These are phyloP conservation scores for Branchipolynoe longqiensis DNA, from an alignment of 2,888 invertebrate genomes.

Conservation along the genomic window DNA sequence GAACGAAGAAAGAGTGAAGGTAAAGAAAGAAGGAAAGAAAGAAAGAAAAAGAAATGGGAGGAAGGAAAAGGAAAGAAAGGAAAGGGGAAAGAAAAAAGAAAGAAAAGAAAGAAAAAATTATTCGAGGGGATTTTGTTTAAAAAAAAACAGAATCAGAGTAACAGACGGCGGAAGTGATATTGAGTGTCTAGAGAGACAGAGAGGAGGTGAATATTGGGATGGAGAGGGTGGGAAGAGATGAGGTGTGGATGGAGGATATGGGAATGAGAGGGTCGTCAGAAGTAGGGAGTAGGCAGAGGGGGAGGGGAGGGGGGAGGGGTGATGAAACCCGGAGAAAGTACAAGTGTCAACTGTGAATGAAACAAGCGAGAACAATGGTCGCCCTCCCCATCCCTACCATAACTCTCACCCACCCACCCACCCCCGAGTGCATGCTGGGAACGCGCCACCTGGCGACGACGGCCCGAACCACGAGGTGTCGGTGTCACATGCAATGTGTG, in stretches of 20 bases:
- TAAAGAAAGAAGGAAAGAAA: not conserved
- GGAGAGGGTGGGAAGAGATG: no score
- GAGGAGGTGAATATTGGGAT: no score
- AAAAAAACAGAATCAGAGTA: no score
- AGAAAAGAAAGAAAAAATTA: not conserved
- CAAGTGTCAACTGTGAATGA: constrained; percentile 21
- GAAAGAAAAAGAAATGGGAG: not conserved
- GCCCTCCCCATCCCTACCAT: no score
- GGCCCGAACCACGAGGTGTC: constrained; percentile 30
- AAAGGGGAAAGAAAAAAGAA: not conserved
- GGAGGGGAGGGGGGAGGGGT: not conserved
- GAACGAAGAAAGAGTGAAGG: not conserved
- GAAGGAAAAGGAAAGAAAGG: no score
- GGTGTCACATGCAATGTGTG: constrained; percentile 54
- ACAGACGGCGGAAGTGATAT: no score
- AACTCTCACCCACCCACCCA: no score
- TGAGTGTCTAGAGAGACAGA: no score
- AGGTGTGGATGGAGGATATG: no score
- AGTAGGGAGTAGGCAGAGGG: not conserved
- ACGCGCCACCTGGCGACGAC: constrained; percentile 22
- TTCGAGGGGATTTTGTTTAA: no score
- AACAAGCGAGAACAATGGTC: constrained; percentile 24
- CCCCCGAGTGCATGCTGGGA: constrained; percentile 42
- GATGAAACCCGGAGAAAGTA: constrained; percentile 17
- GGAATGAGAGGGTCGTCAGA: not conserved